Evolutionary conservation across 92 coral and sea anemone species (phyloP).

Genomic region (Chrysogorgia sp.): DNA sequence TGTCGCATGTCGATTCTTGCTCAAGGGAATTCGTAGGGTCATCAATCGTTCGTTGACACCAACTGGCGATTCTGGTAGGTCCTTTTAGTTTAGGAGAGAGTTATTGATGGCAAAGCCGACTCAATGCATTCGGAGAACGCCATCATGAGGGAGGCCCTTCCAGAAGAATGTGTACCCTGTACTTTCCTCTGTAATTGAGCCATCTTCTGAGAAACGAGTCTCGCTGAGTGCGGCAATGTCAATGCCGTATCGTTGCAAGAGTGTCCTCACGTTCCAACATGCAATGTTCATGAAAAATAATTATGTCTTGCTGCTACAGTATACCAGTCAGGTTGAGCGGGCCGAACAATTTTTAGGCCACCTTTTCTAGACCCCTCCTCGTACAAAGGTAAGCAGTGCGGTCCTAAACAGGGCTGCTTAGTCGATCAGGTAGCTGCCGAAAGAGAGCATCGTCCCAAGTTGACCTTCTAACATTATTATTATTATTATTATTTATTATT

Average conservation of each 20-base stretch:
- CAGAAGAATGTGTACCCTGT: conserved; percentile 3
- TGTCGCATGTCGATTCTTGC: conserved; percentile 19
- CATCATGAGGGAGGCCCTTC: conserved; percentile 14
- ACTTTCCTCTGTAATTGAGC: background rate
- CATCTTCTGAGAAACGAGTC: background rate
- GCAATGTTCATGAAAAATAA: no score
- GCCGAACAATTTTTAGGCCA: no score
- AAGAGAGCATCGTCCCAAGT: no score
- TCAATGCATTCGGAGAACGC: conserved; percentile 37
- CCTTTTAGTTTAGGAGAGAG: background rate
- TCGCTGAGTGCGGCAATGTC: conserved; percentile 18
- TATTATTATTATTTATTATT: no score
- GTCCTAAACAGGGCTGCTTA: no score
- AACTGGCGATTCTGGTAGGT: conserved; percentile 27
- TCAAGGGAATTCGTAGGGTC: conserved; percentile 38
- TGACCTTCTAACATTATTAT: no score
- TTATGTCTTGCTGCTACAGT: no score
- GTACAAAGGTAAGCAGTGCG: no score
- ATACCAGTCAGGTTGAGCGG: no score
- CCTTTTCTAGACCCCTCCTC: no score
- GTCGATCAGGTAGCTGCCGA: no score
- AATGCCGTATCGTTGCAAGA: background rate
- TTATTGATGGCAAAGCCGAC: conserved; percentile 45
- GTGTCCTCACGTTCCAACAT: no score
- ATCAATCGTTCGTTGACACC: conserved; percentile 53